phyloP scores from a whole-genome alignment of 1,140 invertebrate species.

The Pectinophora gossypiella region DNA sequence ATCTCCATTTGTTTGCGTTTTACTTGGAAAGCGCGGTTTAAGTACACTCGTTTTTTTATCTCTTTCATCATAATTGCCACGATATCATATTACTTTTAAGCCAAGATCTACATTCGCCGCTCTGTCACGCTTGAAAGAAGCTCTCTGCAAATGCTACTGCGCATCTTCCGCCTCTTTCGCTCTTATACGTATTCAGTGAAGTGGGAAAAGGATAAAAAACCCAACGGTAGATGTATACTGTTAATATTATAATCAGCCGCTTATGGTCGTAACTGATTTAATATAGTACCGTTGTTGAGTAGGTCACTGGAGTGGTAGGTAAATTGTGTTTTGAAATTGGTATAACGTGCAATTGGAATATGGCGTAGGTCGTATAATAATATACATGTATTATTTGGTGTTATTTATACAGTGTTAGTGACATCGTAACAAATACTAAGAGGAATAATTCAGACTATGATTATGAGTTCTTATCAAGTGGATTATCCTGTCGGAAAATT shows the following conservation, averaged over 20 bases:
- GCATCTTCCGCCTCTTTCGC: background rate
- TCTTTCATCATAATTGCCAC: background rate
- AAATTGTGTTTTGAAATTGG: background rate
- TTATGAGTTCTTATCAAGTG: too few species aligned
- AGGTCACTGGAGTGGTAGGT: background rate
- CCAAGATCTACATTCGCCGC: too few species aligned
- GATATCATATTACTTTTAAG: background rate
- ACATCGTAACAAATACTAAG: too few species aligned
- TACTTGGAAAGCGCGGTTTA: too few species aligned
- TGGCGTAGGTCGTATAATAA: too few species aligned
- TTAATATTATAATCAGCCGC: constrained; percentile 1
- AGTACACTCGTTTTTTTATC: background rate
- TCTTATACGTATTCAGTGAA: background rate
- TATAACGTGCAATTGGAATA: too few species aligned
- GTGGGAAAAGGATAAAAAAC: background rate
- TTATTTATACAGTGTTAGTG: too few species aligned
- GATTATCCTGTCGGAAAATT: too few species aligned
- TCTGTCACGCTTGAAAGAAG: background rate
- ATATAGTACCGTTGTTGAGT: background rate
- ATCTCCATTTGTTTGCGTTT: too few species aligned
- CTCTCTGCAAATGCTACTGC: background rate
- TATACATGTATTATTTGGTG: too few species aligned
- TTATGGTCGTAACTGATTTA: constrained; percentile 1
- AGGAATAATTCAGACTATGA: too few species aligned
- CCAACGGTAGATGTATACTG: background rate